Percentiles rank a stretch among this genome's conserved stretches.
Conservation (phyloP, 2,797 vertebrate species). For the Neopelma chrysocephalum region DNA sequence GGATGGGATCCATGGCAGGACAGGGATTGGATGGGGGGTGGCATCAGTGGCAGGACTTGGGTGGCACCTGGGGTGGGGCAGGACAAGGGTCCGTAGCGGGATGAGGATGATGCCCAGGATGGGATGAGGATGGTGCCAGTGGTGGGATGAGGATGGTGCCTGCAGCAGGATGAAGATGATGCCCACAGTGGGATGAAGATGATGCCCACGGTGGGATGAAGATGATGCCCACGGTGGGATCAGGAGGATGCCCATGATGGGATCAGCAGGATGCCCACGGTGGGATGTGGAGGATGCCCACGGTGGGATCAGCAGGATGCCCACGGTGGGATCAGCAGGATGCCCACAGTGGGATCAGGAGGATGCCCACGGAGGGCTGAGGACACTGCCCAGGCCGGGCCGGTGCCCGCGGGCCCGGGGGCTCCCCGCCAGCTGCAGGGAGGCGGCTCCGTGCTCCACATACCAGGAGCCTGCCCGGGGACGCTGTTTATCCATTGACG, state of each 20-base stretch:
- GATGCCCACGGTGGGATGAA: too few species aligned
- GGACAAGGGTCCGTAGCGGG: not conserved
- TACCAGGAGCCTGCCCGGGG: not conserved
- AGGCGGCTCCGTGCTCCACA: not conserved
- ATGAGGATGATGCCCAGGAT: rapidly evolving
- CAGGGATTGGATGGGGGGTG: not conserved
- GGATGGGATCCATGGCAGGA: not conserved
- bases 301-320: too few species aligned
- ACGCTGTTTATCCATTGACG: not conserved
- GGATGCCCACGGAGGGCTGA: rapidly evolving
- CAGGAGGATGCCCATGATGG: too few species aligned
- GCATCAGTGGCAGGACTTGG: not conserved
- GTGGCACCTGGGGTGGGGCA: not conserved
- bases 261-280: too few species aligned
- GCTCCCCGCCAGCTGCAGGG: not conserved
- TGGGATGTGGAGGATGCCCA: not conserved
- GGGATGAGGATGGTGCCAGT: rapidly evolving
- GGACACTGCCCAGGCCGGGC: not conserved
- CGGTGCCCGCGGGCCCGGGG: not conserved
- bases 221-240: too few species aligned
- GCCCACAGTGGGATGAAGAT: too few species aligned
- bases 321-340: rapidly evolving
- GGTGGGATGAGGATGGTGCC: too few species aligned
- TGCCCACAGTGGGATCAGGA: not conserved
- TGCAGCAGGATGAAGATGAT: not conserved